Conservation (phyloP, 2,888 invertebrate genomes). For the Caradrina kadenii region DNA sequence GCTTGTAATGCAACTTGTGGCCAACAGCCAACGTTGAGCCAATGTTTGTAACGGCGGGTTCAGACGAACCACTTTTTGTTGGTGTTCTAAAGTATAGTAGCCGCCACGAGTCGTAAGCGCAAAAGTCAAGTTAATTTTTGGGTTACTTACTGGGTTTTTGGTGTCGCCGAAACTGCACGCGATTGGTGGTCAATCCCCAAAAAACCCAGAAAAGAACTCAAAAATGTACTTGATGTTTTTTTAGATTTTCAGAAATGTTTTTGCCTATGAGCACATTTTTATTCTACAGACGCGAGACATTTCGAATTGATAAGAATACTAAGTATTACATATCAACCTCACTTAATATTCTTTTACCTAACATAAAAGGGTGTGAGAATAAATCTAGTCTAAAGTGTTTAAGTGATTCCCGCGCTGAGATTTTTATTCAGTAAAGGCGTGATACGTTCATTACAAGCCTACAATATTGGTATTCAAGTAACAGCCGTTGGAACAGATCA, state of each 20-base stretch:
- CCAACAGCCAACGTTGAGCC: conserved; percentile 47
- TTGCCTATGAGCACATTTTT: neutral
- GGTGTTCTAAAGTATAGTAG: too few species aligned
- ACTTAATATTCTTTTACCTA: conserved; percentile 1
- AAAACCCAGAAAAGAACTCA: too few species aligned
- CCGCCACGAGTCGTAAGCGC: too few species aligned
- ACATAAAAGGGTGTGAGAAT: conserved; percentile 17
- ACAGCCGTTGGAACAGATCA: conserved; percentile 45
- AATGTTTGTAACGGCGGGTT: conserved; percentile 46
- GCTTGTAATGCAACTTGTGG: conserved; percentile 61
- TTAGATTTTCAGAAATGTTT: too few species aligned
- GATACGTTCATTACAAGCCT: conserved; percentile 11
- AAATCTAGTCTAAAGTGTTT: conserved; percentile 24
- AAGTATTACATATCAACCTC: neutral
- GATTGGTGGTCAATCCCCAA: too few species aligned
- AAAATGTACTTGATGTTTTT: too few species aligned
- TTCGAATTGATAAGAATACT: conserved; percentile 4
- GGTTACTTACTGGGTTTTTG: too few species aligned
- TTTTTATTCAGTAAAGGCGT: conserved; percentile 12
- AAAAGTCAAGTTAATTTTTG: too few species aligned
- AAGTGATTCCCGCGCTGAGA: conserved; percentile 21
- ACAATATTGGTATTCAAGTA: conserved; percentile 50
- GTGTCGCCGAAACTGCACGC: too few species aligned
- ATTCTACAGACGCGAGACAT: neutral
- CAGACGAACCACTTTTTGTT: conserved; percentile 29